Base-by-base conservation (phyloP, 2,797 vertebrate genomes). In the Myotis daubentonii region DNA sequence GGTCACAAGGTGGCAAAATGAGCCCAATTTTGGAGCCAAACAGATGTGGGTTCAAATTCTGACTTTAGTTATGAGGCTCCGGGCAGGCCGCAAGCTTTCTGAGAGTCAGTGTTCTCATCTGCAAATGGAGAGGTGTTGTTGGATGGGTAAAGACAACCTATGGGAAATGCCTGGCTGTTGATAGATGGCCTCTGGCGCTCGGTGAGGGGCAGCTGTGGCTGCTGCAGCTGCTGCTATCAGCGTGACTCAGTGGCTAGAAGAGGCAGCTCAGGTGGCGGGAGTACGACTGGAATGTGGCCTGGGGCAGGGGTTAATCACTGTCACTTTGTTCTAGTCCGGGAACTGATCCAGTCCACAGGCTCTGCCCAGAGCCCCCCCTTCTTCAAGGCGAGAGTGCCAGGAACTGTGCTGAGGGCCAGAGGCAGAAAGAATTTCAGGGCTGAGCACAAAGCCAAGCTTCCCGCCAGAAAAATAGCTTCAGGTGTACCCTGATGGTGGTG, bases 1-100 rank as follows among this genome's bases (percentile, higher is more conserved):
- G 47, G 25, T 60, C 79, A 25, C 36, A 6, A 3, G 19, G 25
- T 47, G 22, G 38, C 66, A 44, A 89, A 71, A 55, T 2, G 19
- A 86, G 44, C 62, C 80, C 82, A 30, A 20, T 62, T 82, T 83
- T 68, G 83, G 85, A 86, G 38, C n/a, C 89, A 78, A 65, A 79
- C 70, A 11, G 71, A 53, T 53, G 10, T 85, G 68, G 51, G 53
- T 87, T 87, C 89, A 75, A 49, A 83, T 53, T 78, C 80, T 60
- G 68, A 8, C 81, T 57, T 92, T 36, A 36, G 41, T 71, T 53
- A 20, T 2, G 53, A 87, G 55, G 17, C 53, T 12, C 47, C n/a
- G 23, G 23, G 36, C 33, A 55, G 87, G n/a, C 38, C 15, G 1
- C 13, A 22, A 2, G 70, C 25, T 85, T 74, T 41, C 28, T 7